Conservation (phyloP, 1,140 invertebrate species). For the Stenopsyche tienmushanensis region DNA sequence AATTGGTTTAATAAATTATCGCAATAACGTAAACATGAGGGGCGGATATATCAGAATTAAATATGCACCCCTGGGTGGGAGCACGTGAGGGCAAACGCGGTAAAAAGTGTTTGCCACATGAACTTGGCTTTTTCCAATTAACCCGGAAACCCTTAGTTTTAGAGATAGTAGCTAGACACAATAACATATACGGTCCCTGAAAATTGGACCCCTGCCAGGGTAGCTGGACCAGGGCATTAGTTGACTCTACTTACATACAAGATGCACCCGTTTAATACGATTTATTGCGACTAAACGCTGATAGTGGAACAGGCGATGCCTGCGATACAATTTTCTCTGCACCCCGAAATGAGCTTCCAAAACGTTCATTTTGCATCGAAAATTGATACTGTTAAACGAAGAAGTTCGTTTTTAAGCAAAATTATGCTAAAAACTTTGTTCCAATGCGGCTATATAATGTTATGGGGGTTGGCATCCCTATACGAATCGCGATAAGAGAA, state of each 20-base stretch:
- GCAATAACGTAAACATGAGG: too few relatives aligned
- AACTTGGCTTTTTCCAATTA: slow-evolving; percentile 19
- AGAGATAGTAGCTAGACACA: neutral
- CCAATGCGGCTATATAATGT: neutral
- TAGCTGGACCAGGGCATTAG: slow-evolving; percentile 4
- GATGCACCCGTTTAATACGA: slow-evolving; percentile 28
- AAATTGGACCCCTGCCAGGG: neutral
- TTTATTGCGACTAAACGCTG: neutral
- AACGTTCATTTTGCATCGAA: neutral
- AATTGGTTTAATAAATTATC: too few relatives aligned
- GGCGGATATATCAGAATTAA: too few relatives aligned
- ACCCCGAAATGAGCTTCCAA: neutral
- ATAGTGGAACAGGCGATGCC: neutral
- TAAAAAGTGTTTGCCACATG: neutral
- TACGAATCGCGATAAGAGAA: neutral
- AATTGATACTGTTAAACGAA: too few relatives aligned
- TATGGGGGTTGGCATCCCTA: neutral
- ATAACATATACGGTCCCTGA: neutral
- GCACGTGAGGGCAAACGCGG: too few relatives aligned
- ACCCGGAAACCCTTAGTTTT: neutral
- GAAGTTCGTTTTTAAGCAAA: too few relatives aligned
- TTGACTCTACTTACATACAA: slow-evolving; percentile 20
- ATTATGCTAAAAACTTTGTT: neutral
- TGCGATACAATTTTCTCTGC: neutral
- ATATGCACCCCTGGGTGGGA: too few relatives aligned